Base-by-base conservation (phyloP, 2,888 invertebrate species). In the Chydorus sphaericus region DNA sequence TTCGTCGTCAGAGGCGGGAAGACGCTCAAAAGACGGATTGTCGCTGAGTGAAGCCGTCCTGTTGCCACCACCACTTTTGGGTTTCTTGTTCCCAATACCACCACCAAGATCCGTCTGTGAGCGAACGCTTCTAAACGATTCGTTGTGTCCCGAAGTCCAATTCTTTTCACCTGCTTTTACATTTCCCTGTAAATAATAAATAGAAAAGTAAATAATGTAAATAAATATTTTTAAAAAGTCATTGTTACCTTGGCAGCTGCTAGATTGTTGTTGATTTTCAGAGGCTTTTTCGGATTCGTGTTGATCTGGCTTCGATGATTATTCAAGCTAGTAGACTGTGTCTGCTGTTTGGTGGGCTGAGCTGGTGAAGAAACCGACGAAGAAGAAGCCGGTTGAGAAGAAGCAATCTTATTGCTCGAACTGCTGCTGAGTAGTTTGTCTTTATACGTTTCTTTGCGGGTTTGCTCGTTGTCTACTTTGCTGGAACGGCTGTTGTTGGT, bases 201-300 rank as follows among this genome's bases (percentile, higher is more conserved):
- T n/a, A n/a, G n/a, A n/a, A n/a, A n/a, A n/a, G n/a, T n/a, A n/a
- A n/a, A n/a, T n/a, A n/a, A n/a, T n/a, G n/a, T n/a, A n/a, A n/a
- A n/a, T n/a, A n/a, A n/a, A n/a, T n/a, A n/a, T n/a, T n/a, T n/a
- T n/a, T n/a, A n/a, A n/a, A n/a, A n/a, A n/a, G n/a, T n/a, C n/a
- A n/a, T 44, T 2, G 23, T 10, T 8, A 6, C 30, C 16, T 20
- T 29, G 29, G 61, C 57, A 11, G 61, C 56, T 14, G 62, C 63
- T 30, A 66, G 56, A 58, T 64, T 64, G 55, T 63, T 65, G 57
- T 66, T 66, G 53, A 64, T 64, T 51, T 63, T 63, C 26, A 64
- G 60, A n/a, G 65, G 62, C 57, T 71, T 71, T 55, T 69, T 64
- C 8, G 64, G 48, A 16, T 18, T 26, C 18, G 23, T 36, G n/a